A percentile compares a stretch with the other conserved stretches of the same genome.
These are phyloP conservation scores for Urocyon cinereoargenteus DNA, from an alignment of 2,797 vertebrate species.

Conservation along the genomic window DNA sequence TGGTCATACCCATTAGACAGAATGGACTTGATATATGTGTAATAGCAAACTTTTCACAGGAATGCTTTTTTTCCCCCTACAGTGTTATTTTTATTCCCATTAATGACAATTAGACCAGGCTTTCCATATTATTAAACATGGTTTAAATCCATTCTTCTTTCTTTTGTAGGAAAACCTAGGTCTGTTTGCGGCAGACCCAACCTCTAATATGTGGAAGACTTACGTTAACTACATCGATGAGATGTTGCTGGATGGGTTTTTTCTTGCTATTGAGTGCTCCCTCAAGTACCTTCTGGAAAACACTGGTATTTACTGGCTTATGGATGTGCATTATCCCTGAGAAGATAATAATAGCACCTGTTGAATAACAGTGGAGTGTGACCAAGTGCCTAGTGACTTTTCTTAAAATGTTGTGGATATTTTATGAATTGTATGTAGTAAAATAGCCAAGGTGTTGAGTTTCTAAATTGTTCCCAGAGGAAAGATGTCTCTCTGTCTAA, in stretches of 20 bases:
- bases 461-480: background rate
- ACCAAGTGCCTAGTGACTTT: background rate
- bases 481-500: background rate
- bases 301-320: slow-evolving; percentile 89
- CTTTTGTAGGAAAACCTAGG: slow-evolving; percentile 91
- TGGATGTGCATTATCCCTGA: background rate
- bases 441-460: background rate
- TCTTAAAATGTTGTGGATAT: background rate
- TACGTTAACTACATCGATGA: slow-evolving; percentile 95
- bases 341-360: background rate
- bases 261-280: slow-evolving; percentile 92
- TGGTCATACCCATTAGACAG: background rate
- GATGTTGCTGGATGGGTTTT: slow-evolving; percentile 95
- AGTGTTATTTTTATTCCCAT: background rate
- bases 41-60: background rate
- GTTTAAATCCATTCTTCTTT: slow-evolving; percentile 51
- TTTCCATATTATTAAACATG: background rate
- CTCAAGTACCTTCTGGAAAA: slow-evolving; percentile 95
- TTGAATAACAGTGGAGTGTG: background rate
- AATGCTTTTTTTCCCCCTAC: background rate
- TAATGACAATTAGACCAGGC: background rate
- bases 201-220: slow-evolving; percentile 91
- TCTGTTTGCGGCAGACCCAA: slow-evolving; percentile 90
- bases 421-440: slow-evolving; percentile 24
- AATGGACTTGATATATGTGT: background rate